Evolutionary conservation across 2,113 vertebrate species (phyloP).

Genomic region (Cygnus buccinator): DNA sequence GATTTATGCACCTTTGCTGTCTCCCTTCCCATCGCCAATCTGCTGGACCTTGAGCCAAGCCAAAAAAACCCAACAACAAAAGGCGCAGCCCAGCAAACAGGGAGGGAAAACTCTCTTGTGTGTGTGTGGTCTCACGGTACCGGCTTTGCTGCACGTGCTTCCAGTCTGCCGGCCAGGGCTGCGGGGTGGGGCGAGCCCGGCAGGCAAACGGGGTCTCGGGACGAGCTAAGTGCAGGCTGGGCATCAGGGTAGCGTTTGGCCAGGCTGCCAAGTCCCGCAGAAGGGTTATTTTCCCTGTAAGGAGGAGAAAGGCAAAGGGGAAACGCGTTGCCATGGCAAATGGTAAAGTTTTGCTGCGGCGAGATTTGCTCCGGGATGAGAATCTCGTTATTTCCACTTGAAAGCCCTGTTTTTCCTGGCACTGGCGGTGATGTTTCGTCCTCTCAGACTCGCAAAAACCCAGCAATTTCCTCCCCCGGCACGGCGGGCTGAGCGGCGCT

Average conservation of each 20-base stretch:
- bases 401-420: constrained; percentile 50
- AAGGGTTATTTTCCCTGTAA: neutral
- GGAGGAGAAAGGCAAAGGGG: neutral
- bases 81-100: neutral
- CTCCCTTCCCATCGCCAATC: neutral
- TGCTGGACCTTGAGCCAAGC: neutral
- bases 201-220: neutral
- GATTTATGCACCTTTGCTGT: neutral
- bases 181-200: neutral
- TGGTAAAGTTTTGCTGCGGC: neutral
- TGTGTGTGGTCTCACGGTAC: neutral
- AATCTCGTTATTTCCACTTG: constrained; percentile 6
- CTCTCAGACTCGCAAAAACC: neutral
- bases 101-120: neutral
- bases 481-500: neutral
- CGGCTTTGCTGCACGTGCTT: fast-evolving
- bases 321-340: neutral
- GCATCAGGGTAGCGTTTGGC: neutral
- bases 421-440: neutral
- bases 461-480: neutral
- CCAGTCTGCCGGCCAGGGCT: neutral
- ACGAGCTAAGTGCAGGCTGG: fast-evolving
- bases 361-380: neutral
- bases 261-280: neutral
- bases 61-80: neutral